Conservation (phyloP, 2,113 vertebrate genomes). For the Protobothrops mucrosquamatus region DNA sequence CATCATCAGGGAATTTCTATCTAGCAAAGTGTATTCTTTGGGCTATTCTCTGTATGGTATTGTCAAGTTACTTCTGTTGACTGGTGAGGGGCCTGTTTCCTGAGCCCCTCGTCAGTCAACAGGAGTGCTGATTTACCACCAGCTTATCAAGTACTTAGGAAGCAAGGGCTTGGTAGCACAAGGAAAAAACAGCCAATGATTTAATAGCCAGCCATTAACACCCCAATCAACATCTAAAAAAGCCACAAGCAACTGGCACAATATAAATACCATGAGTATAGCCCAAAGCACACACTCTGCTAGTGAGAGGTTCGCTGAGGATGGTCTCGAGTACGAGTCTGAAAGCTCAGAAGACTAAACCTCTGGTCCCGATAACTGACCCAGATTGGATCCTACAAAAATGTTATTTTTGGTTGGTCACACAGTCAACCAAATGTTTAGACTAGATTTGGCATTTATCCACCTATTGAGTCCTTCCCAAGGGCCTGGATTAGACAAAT, state of each 20-base stretch:
- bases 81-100: neutral
- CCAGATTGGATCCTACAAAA: too few relatives aligned
- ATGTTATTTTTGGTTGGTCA: too few relatives aligned
- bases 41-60: neutral
- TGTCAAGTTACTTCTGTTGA: neutral
- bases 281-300: neutral
- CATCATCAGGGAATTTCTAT: neutral
- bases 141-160: neutral
- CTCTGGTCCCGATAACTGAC: too few relatives aligned
- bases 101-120: neutral
- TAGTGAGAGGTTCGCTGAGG: neutral
- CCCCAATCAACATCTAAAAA: neutral
- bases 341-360: too few relatives aligned
- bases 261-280: neutral
- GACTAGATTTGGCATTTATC: too few relatives aligned
- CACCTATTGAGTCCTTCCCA: too few relatives aligned
- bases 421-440: too few relatives aligned
- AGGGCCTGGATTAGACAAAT: too few relatives aligned
- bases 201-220: neutral
- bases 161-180: neutral
- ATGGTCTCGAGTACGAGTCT: neutral
- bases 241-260: neutral
- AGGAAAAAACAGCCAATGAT: neutral
- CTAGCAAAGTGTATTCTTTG: neutral
- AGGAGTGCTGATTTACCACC: neutral